Base-by-base conservation (phyloP, 2,113 vertebrate genomes). In the Cisticola juncidis region DNA sequence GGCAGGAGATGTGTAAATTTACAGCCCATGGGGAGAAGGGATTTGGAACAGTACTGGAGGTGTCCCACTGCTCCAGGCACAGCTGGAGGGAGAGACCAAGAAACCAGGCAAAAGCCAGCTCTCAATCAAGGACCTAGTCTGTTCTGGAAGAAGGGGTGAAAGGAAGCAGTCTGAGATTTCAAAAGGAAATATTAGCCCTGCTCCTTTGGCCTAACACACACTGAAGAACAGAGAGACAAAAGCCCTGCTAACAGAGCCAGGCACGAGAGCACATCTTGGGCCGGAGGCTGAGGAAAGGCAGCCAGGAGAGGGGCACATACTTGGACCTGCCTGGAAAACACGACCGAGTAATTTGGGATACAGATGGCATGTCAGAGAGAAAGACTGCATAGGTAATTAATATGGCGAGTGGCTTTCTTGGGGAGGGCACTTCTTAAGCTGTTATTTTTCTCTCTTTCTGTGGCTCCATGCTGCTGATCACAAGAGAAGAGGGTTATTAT, bases 91-190 rank as follows among this genome's bases (percentile, higher is more conserved):
- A 54, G 71, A 69, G 48, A 42, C n/a, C 38, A 86, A 70, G 47
- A 53, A 50, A 9, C 5, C 14, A 68, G 36, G 53, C 11, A 35
- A 91, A 86, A 94, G 12, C 48, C 45, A 84, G 36, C 29, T 83
- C 0, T 0, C 9, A 31, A 3, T 78, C 16, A 25, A 53, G 51
- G 42, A 36, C 5, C 23, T 73, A 71, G 25, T 76, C 28, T 0
- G 0, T 85, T 21, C 35, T 62, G 28, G 64, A 66, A 78, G 28
- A 18, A 76, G 20, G 20, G 5, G 47, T 33, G 42, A 40, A 92
- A 81, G 42, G 71, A 80, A 62, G 25, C 50, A 45, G 35, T 36
- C 12, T 1, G 0, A 53, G 22, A 4, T 68, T 74, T 79, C 26
- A 9, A 22, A 78, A 71, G 28, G 47, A 57, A 72, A 20, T 13